Conservation (phyloP, 2,113 vertebrate genomes). For the Gyps fulvus region DNA sequence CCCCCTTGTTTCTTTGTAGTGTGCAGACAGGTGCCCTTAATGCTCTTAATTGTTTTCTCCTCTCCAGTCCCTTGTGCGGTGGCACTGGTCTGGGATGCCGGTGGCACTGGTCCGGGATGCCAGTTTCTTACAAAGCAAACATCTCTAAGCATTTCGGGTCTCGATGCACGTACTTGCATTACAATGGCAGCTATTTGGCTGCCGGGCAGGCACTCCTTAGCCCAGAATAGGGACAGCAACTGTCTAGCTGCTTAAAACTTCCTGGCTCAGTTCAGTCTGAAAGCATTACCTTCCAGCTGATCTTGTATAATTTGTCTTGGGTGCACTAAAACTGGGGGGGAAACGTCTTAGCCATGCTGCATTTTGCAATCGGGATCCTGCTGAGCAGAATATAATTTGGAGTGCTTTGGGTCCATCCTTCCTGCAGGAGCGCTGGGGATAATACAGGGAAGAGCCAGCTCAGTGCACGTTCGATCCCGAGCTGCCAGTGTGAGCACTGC, state of each 20-base stretch:
- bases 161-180: fast-evolving
- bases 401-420: not conserved
- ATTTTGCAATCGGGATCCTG: not conserved
- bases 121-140: not conserved
- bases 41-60: not conserved
- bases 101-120: not conserved
- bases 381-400: not conserved
- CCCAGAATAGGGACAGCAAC: not conserved
- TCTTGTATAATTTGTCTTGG: not conserved
- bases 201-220: not conserved
- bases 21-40: not conserved
- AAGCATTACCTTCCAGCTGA: not conserved
- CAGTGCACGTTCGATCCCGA: fast-evolving
- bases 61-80: not conserved
- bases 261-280: not conserved
- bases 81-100: not conserved
- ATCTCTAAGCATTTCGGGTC: fast-evolving
- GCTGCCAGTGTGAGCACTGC: not conserved
- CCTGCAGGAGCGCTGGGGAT: not conserved
- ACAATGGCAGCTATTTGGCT: not conserved
- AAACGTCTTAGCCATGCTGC: not conserved
- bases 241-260: not conserved
- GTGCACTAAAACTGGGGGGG: not conserved
- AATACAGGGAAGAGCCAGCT: not conserved
- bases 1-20: not conserved